These are phyloP conservation scores for Antrozous pallidus DNA, from an alignment of 2,797 vertebrate genomes.

Conservation along the genomic window DNA sequence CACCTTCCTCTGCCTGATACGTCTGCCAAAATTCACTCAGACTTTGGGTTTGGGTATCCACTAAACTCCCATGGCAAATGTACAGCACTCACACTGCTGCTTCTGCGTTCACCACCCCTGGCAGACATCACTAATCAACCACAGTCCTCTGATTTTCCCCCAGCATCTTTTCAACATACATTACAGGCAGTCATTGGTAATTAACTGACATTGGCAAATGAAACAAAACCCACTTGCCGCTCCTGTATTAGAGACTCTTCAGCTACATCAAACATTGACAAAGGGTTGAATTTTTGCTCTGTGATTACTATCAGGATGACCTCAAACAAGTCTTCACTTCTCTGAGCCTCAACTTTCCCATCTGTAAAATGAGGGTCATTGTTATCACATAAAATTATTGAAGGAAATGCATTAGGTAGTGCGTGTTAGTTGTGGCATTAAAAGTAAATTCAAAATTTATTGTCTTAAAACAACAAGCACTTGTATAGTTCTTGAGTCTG, in stretches of 20 bases:
- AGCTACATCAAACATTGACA: background rate
- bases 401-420: background rate
- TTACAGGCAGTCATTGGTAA: background rate
- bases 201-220: background rate
- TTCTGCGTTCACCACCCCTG: background rate
- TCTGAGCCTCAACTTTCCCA: background rate
- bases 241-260: background rate
- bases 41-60: background rate
- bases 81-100: background rate
- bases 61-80: background rate
- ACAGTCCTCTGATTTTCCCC: background rate
- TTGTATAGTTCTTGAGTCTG: background rate
- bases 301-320: background rate
- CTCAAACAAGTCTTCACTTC: background rate
- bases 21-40: background rate
- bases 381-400: background rate
- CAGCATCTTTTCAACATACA: background rate
- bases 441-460: background rate
- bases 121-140: constrained; percentile 35
- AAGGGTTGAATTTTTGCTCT: background rate
- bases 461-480: background rate
- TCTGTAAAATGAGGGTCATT: background rate
- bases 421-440: background rate
- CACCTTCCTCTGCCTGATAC: background rate
- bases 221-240: background rate